Base-by-base conservation (phyloP, 2,113 vertebrate genomes). In the Phocoena phocoena region DNA sequence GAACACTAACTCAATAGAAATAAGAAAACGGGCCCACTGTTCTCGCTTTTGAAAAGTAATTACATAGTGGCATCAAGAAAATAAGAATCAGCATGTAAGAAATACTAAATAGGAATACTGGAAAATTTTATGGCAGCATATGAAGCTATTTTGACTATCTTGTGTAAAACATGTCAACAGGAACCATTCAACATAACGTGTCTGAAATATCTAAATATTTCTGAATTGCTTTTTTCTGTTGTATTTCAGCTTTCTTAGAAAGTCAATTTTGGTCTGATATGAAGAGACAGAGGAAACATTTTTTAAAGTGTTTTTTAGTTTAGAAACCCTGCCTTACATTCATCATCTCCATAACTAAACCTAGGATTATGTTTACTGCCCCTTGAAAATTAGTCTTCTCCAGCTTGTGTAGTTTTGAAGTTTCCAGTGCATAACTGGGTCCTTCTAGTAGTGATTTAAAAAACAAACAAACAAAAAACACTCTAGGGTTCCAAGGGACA, bases 1-100 rank as follows among this genome's bases (percentile, higher is more conserved):
- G 97, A 95, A 87, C 93, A 95, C 70, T 95, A 80, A 97, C 93
- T 95, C 97, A 96, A 97, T 70, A 93, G 92, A 89, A 92, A 94
- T 65, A 88, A 81, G 47, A 58, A 96, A 89, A 95, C 17, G 38
- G 53, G 41, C 53, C 50, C 47, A 23, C 77, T 92, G 83, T 81
- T 97, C 68, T 88, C 88, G 83, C 83, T 90, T 87, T 55, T 90
- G 47, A 96, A 93, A 97, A 73, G 87, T 95, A 97, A 97, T 98
- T 96, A 95, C 93, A 96, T 86, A 58, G 50, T 47, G 87, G 20
- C 58, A 92, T 91, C 63, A 83, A 81, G 74, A 93, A 93, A 95
- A 97, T 93, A 84, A 92, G 73, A 93, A 83, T 80, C 65, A 63
- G 89, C 65, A 68, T 81, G 68, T 81, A 74, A 94, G 95, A 85